Evolutionary conservation across 2,113 vertebrate species (phyloP), one percentile per base, ranked within the genome.

Genomic region (Prietella phreatophila): DNA sequence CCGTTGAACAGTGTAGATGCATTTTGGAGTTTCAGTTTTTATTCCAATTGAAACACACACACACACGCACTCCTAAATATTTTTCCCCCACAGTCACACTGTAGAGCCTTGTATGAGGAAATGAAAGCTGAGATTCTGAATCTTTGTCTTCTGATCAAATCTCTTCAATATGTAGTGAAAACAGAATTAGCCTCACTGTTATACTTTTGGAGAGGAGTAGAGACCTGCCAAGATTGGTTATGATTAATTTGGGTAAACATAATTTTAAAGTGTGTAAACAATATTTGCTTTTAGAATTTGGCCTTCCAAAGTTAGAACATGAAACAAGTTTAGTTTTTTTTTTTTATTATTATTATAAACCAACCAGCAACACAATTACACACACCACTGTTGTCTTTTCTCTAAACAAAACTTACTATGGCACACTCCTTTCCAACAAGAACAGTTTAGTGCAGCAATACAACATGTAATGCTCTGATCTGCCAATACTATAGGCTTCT

Each of bases 281-380:
- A 27, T 15, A 1, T 2, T 5, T 78, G 42, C 47, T 22, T 50
- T 55, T 76, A 22, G 39, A 5, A 42, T 50, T 75, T 78, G 42
- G 75, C 2, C 11, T n/a, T n/a, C 71, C 4, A 7, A 78, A 50
- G 53, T 13, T 3, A 82, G 33, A 63, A 61, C 56, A 82, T 63
- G 20, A 83, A 76, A 55, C 39, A 63, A 47, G 19, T 79, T 79
- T 33, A n/a, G 0, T 1, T n/a, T 7, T 50, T 56, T 69, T 25
- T 36, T 69, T 14, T 20, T n/a, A n/a, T n/a, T n/a, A n/a, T n/a
- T 65, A 53, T 86, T 19, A 67, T 86, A 63, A 67, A 67, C 60
- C 67, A 86, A n/a, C 14, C 50, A 86, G 30, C 47, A 79, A 22
- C 10, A 22, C 47, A 55, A 27, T 27, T 82, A 47, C 36, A 85